These are phyloP conservation scores for Sakesphorus luctuosus DNA, from an alignment of 2,113 vertebrate genomes.

Conservation along the genomic window DNA sequence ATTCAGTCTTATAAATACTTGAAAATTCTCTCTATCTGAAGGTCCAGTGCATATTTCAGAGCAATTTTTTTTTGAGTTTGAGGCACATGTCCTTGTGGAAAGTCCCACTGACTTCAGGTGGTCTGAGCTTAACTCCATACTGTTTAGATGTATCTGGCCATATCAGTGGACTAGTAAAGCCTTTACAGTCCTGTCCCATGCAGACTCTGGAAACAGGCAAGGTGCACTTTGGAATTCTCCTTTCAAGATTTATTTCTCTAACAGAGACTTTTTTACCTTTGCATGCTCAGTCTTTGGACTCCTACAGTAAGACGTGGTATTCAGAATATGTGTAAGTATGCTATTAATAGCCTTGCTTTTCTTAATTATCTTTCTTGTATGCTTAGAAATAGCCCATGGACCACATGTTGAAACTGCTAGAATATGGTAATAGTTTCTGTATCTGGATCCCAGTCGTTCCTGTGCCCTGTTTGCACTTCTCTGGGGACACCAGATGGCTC, in stretches of 20 bases:
- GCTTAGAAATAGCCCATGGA: neutral
- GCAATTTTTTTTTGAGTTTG: neutral
- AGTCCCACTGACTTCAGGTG: neutral
- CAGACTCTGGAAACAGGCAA: neutral
- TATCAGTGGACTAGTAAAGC: neutral
- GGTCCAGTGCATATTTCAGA: neutral
- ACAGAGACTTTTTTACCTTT: neutral
- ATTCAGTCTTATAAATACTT: neutral
- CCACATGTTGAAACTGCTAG: neutral
- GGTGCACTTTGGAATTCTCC: neutral
- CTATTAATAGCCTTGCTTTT: neutral
- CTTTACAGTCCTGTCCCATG: neutral
- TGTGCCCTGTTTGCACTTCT: neutral
- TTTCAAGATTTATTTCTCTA: neutral
- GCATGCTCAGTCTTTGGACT: fast-evolving
- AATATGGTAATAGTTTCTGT: neutral
- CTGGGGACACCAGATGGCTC: neutral
- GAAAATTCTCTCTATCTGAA: neutral
- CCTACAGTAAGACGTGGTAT: neutral
- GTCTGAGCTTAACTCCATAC: neutral
- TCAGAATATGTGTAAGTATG: neutral
- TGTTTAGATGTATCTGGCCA: neutral
- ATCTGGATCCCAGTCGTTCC: neutral
- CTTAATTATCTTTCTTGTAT: neutral
- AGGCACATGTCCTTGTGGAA: neutral